These are phyloP conservation scores for Cephonodes hylas DNA, from an alignment of 2,888 invertebrate genomes.

Conservation along the genomic window DNA sequence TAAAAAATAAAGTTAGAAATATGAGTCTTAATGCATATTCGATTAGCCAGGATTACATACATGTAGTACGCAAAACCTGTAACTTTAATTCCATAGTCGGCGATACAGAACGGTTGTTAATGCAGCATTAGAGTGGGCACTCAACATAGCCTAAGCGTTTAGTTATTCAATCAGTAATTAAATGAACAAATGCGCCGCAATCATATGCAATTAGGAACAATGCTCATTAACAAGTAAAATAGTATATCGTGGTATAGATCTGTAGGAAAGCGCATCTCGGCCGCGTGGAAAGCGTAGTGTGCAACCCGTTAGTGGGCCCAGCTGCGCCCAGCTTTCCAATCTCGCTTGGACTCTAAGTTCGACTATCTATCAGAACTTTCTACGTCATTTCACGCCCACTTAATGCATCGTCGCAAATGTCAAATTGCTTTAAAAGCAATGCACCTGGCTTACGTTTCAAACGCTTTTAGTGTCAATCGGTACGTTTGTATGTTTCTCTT, in stretches of 20 bases:
- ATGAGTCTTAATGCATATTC: neutral
- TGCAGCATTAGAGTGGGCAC: neutral
- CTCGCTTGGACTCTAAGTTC: slow-evolving; percentile 45
- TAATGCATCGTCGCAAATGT: neutral
- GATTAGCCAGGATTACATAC: neutral
- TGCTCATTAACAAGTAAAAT: slow-evolving; percentile 36
- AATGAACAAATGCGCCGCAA: neutral
- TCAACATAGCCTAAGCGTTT: neutral
- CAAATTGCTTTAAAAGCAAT: slow-evolving; percentile 3
- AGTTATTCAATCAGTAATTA: neutral
- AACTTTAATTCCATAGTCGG: neutral
- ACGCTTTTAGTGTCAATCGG: neutral
- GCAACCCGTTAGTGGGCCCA: slow-evolving; percentile 55
- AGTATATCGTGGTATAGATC: slow-evolving; percentile 46
- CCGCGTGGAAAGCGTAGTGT: slow-evolving; percentile 59
- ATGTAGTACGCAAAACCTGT: neutral
- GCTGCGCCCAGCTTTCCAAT: slow-evolving; percentile 74
- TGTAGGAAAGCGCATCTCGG: slow-evolving; percentile 68
- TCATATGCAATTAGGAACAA: slow-evolving; percentile 38
- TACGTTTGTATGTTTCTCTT: neutral
- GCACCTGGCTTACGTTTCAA: neutral
- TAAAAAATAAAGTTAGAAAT: neutral
- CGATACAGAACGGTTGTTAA: neutral
- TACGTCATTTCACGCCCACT: slow-evolving; percentile 28
- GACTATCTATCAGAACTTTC: slow-evolving; percentile 63